Percentiles rank a stretch among this genome's conserved stretches.
Conservation (phyloP, 2,888 invertebrate species). For the Drosophila nigricruria region DNA sequence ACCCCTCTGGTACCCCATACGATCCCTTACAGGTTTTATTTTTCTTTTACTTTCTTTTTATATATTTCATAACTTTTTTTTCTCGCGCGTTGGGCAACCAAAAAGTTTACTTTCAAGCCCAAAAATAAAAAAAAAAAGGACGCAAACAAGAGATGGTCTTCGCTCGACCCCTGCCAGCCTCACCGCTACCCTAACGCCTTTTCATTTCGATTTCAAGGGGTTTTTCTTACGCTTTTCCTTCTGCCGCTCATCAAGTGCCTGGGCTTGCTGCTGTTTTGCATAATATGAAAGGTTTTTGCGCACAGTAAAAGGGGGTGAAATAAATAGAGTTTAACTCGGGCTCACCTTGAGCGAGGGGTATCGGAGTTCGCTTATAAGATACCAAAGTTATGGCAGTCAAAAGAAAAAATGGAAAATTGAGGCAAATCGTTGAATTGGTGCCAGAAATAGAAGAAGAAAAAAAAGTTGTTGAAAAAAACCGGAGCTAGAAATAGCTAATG, state of each 20-base stretch:
- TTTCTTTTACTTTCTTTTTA: constrained; percentile 51
- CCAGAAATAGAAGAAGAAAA: neutral
- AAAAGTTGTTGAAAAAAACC: neutral
- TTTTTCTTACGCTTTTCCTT: constrained; percentile 31
- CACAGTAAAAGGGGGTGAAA: constrained; percentile 6
- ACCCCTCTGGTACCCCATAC: constrained; percentile 10
- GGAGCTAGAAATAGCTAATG: constrained; percentile 1
- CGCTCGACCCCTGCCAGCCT: constrained; percentile 25
- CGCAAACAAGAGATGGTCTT: constrained; percentile 9
- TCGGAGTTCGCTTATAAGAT: constrained; percentile 39
- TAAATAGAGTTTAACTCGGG: constrained; percentile 36
- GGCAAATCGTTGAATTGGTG: constrained; percentile 4
- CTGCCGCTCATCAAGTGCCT: constrained; percentile 52
- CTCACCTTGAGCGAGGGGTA: constrained; percentile 35
- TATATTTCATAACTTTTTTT: constrained; percentile 66
- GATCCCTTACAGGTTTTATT: constrained; percentile 48
- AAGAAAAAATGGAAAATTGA: constrained; percentile 29
- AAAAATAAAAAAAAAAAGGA: constrained; percentile 21
- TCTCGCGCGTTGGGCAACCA: constrained; percentile 38
- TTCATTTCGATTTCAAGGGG: constrained; percentile 64
- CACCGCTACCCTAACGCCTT: constrained; percentile 17
- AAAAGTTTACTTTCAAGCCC: constrained; percentile 75
- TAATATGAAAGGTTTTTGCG: constrained; percentile 50
- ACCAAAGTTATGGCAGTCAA: constrained; percentile 51
- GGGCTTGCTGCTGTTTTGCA: constrained; percentile 62